Evolutionary conservation across 2,888 invertebrate species (phyloP).

Genomic region (Trissolcus brochymenae): DNA sequence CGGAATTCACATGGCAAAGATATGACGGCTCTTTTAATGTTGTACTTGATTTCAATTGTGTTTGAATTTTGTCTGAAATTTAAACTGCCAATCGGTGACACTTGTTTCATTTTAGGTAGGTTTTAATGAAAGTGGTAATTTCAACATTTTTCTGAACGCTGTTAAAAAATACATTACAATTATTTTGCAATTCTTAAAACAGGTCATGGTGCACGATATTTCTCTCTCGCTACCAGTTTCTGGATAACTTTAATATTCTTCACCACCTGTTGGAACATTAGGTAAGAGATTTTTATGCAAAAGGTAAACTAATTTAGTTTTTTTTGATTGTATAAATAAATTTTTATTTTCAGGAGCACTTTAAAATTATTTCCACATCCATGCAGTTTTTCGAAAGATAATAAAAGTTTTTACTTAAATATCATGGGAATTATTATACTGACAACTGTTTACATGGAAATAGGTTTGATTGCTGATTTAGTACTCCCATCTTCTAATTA

Average conservation of each 20-base stretch:
- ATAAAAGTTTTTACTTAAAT: background rate
- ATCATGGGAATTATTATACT: background rate
- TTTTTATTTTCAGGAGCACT: background rate
- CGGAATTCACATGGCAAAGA: conserved; percentile 10
- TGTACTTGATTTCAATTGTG: background rate
- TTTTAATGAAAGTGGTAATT: background rate
- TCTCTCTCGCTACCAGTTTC: background rate
- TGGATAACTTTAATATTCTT: conserved; percentile 2
- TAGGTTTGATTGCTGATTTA: conserved; percentile 6
- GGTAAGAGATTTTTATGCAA: conserved; percentile 3
- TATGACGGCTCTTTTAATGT: background rate
- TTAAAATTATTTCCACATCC: background rate
- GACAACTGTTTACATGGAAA: background rate
- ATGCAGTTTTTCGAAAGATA: background rate
- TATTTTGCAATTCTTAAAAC: background rate
- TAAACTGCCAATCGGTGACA: background rate
- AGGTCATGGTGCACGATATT: conserved; percentile 2
- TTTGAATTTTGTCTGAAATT: conserved; percentile 11
- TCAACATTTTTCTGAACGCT: background rate
- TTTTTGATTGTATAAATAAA: background rate
- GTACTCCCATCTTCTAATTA: background rate
- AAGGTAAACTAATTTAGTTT: background rate
- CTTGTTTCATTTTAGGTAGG: conserved; percentile 1
- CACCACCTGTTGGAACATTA: conserved; percentile 10
- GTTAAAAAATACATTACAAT: background rate